Base-by-base conservation (phyloP, 2,888 invertebrate species). In the Sympetrum striolatum region DNA sequence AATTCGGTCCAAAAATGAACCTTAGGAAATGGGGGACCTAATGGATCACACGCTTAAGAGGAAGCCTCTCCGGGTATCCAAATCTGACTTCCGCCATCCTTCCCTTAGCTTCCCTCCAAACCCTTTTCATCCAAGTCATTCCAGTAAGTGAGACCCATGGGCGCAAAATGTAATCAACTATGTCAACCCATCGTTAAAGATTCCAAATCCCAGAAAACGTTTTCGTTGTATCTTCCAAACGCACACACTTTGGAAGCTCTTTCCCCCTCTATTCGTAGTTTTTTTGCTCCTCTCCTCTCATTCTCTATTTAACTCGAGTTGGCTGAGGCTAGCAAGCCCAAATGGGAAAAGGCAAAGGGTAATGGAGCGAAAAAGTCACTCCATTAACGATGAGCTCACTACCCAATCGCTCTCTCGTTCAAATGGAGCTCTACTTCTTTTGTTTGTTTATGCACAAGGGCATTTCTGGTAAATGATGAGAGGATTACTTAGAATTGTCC, bases 201-300 rank as follows among this genome's bases (percentile, higher is more conserved):
- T 81, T 81, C 81, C 39, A 44, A 81, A 12, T 39, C 44, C 90
- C 90, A 91, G 91, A 91, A 91, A 91, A 91, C 91, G 91, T 60
- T 91, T 91, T 91, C 91, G 90, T 86, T 91, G 91, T 91, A 81
- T 90, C 64, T 37, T 15, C 37, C 86, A 48, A 80, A 60, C 39
- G 81, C 39, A 81, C 39, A 81, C 37, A 39, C 39, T 81, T 81
- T 39, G 90, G 53, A 58, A 80, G 73, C 39, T 81, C 39, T 81
- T 22, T 39, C 22, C 39, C n/a, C 4, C 81, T 39, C 81, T 39
- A 44, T 44, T 44, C 39, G 22, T 44, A 5, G 37, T 14, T 39
- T 37, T 37, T 80, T 22, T 35, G 6, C 81, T 39, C 39, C 39
- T 39, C 81, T 10, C 39, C n/a, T n/a, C 39, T 39, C 39, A 39